Evolutionary conservation across 2,113 vertebrate species (phyloP), one percentile per base, ranked within the genome.

Genomic region (Prunella himalayana): DNA sequence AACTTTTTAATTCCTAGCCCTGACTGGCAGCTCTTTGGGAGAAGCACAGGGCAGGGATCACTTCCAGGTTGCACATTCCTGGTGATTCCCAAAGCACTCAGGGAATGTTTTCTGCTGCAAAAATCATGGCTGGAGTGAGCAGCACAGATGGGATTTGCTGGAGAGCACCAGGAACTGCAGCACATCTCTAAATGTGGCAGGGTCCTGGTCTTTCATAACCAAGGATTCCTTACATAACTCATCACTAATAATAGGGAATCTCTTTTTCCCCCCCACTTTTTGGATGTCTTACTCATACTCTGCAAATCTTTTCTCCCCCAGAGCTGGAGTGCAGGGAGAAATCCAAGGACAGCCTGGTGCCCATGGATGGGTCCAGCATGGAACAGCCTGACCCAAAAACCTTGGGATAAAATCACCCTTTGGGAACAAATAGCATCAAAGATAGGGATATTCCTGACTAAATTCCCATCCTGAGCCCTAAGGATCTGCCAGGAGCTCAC

Each of bases 341-440:
- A 59, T 6, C 33, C 60, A 50, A 28, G 30, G 9, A 9, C 11
- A 39, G 80, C 44, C 22, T 22, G 4, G 28, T 16, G 66, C 17
- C 9, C 42, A 2, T 0, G 25, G 25, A 35, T 10, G 35, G 39
- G 41, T 10, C 60, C 49, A 22, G 9, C 8, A 42, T 0, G 4
- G 41, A 54, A 8, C 4, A 22, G 42, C 47, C 33, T 5, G 28
- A 39, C 41, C 9, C n/a, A 4, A 37, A 60, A 41, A 33, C 54
- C 45, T 51, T 0, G 30, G 50, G 39, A n/a, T 35, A 4, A 72
- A 72, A 8, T 30, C 25, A 0, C 4, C 6, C 28, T 24, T 16
- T 30, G 16, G 42, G 35, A n/a, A 13, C 30, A 53, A 42, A n/a
- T 1, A 33, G 27, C 41, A 16, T 1, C 27, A 15, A n/a, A 60